Evolutionary conservation across 2,888 invertebrate species (phyloP).

Genomic region (Acanthosepion lycidas): DNA sequence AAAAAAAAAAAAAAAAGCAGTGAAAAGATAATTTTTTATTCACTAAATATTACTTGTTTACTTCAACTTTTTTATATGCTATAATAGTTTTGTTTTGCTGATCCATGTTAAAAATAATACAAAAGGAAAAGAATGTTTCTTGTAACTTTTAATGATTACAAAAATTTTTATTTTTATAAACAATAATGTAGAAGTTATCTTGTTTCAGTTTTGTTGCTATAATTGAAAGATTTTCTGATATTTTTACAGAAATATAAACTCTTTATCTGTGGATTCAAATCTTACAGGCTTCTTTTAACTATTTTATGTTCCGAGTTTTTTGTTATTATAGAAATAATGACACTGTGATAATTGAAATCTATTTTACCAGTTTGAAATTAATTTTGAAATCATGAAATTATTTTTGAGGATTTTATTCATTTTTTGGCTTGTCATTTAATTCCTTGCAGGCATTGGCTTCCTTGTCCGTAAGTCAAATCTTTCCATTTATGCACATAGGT

Average conservation of each 20-base stretch:
- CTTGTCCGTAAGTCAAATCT: constrained; percentile 1
- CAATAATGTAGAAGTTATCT: background rate
- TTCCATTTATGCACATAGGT: background rate
- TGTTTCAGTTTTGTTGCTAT: background rate
- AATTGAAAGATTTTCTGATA: background rate
- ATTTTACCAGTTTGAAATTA: background rate
- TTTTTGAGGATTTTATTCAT: background rate
- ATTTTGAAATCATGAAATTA: background rate
- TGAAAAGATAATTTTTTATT: too few relatives aligned
- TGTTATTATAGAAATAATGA: background rate
- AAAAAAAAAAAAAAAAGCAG: too few relatives aligned
- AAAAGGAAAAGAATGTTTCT: too few relatives aligned
- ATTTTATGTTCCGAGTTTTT: background rate
- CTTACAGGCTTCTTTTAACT: too few relatives aligned
- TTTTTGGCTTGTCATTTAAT: constrained; percentile 5
- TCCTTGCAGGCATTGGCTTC: constrained; percentile 12
- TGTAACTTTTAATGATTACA: too few relatives aligned
- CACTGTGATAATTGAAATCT: background rate
- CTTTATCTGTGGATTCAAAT: background rate
- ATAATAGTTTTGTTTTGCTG: too few relatives aligned
- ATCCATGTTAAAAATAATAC: too few relatives aligned
- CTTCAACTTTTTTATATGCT: too few relatives aligned
- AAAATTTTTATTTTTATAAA: background rate
- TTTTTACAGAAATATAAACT: background rate
- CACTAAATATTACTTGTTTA: too few relatives aligned